Percentiles rank a stretch among this genome's conserved stretches.
Conservation (phyloP, 2,797 vertebrate genomes). For the Anabacerthia variegaticeps region DNA sequence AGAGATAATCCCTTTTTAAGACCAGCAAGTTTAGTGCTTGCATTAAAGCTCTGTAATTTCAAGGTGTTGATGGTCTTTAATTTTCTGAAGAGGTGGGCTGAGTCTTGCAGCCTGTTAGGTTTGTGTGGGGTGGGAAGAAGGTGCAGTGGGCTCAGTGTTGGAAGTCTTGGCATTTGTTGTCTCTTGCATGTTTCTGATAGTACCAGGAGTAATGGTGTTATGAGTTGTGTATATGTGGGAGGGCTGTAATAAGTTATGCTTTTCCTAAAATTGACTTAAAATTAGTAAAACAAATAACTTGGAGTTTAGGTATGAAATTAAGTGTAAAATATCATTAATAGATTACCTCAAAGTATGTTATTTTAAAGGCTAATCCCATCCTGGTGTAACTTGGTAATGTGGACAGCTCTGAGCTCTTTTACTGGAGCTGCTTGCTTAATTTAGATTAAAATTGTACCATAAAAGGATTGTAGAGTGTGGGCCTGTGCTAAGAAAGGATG, state of each 20-base stretch:
- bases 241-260: background rate
- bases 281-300: background rate
- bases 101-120: background rate
- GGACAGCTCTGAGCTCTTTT: constrained; percentile 10
- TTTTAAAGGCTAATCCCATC: constrained; percentile 10
- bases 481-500: constrained; percentile 6
- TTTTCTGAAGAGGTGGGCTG: background rate
- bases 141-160: background rate
- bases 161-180: background rate
- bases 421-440: constrained; percentile 27
- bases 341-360: background rate
- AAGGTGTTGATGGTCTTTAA: background rate
- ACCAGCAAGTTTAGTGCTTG: background rate
- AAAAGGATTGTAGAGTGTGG: constrained; percentile 30
- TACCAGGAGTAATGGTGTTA: background rate
- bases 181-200: background rate
- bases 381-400: background rate
- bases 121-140: background rate
- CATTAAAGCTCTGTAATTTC: background rate
- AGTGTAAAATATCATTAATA: background rate
- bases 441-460: constrained; percentile 15
- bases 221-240: background rate
- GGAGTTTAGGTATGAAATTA: background rate
- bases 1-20: background rate
- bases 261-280: background rate